Percentiles rank a stretch among this genome's conserved stretches.
These are phyloP conservation scores for Agrotis clavis DNA, from an alignment of 2,888 invertebrate genomes.

Conservation along the genomic window DNA sequence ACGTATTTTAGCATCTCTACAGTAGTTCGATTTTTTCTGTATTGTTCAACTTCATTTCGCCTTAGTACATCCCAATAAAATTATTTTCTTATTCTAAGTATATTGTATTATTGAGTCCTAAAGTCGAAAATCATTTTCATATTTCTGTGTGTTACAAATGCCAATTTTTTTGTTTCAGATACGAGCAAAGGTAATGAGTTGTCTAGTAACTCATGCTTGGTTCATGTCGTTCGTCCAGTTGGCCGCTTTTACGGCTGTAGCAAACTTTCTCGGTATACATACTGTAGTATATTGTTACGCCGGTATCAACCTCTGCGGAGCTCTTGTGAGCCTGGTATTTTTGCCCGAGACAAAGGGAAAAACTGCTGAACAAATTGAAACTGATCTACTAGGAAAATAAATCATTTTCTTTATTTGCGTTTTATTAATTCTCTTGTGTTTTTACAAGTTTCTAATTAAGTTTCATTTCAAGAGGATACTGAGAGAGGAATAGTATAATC, in stretches of 20 bases:
- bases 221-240: slow-evolving; percentile 72
- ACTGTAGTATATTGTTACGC: slow-evolving; percentile 78
- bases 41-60: too few species aligned
- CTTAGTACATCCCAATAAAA: too few species aligned
- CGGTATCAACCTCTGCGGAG: slow-evolving; percentile 72
- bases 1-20: too few species aligned
- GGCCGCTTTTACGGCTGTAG: slow-evolving; percentile 52
- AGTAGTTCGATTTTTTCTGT: too few species aligned
- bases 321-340: slow-evolving; percentile 71
- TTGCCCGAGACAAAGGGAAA: slow-evolving; percentile 80
- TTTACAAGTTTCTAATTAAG: not conserved
- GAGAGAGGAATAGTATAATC: not conserved
- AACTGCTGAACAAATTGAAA: slow-evolving; percentile 76
- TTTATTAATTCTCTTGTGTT: not conserved
- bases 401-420: slow-evolving; percentile 2
- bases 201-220: slow-evolving; percentile 78
- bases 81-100: too few species aligned
- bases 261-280: slow-evolving; percentile 71
- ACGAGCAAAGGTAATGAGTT: slow-evolving; percentile 78
- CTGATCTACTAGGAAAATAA: slow-evolving; percentile 48
- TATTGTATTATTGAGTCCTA: not conserved
- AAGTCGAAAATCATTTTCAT: not conserved
- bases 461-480: not conserved
- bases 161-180: slow-evolving; percentile 69
- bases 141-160: not conserved